Evolutionary conservation across 2,888 invertebrate genomes (phyloP).

Genomic region (Alloscopus bannaensis): DNA sequence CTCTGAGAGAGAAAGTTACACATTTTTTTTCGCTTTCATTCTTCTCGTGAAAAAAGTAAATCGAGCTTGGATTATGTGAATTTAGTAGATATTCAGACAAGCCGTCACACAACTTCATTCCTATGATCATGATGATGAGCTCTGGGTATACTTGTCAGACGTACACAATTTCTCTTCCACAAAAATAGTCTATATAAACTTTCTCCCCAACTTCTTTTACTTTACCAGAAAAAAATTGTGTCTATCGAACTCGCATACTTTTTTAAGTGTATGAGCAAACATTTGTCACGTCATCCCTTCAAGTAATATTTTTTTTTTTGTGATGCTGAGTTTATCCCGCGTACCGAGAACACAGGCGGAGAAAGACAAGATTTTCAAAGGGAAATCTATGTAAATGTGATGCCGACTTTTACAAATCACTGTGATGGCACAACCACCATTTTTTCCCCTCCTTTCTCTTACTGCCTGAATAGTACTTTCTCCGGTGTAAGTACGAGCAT

Average conservation of each 20-base stretch:
- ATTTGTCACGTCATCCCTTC: constrained; percentile 55
- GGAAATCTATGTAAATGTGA: constrained; percentile 60
- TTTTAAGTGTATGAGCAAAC: constrained; percentile 49
- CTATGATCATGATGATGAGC: constrained; percentile 47
- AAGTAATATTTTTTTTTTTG: constrained; percentile 34
- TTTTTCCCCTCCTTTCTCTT: constrained; percentile 39
- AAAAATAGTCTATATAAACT: constrained; percentile 13
- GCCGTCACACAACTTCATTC: constrained; percentile 37
- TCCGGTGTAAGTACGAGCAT: no score
- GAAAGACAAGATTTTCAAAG: constrained; percentile 52
- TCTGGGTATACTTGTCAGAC: neutral
- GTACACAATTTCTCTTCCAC: neutral
- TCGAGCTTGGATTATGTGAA: constrained; percentile 53
- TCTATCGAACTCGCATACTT: constrained; percentile 30
- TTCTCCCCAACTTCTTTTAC: constrained; percentile 13
- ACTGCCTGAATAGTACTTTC: no score
- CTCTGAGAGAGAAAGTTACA: neutral
- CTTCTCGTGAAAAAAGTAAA: constrained; percentile 38
- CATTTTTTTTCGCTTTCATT: no score
- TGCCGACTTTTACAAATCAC: constrained; percentile 65
- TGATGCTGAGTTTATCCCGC: neutral
- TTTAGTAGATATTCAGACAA: constrained; percentile 42
- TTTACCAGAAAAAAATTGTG: neutral
- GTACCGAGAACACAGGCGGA: constrained; percentile 25
- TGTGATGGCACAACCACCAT: constrained; percentile 55